Evolutionary conservation across 1,140 invertebrate genomes (phyloP), one percentile per base, ranked within the genome.

Genomic region (Melipona quadrifasciata): DNA sequence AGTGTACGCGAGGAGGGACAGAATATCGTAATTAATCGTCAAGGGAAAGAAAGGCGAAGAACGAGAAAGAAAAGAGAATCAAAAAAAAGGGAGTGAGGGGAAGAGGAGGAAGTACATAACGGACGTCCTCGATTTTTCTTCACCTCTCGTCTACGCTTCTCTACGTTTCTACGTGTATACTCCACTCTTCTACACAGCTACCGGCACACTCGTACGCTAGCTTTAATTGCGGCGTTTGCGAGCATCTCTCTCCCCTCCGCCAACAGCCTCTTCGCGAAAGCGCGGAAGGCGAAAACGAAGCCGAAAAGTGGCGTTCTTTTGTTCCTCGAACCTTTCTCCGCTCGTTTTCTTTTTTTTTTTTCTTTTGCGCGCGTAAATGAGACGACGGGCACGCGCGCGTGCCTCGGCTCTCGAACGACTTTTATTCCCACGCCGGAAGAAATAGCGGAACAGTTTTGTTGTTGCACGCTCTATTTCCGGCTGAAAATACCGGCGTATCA

Each of bases 71-170:
- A 8, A 24, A 70, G 8, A 71, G 2, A 16, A 57, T 0, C 34
- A 5, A 14, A 34, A 3, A 1, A 27, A 8, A 24, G 2, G 53
- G 8, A 27, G 2, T n/a, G 21, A 61, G 14, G 8, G 21, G 47
- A 8, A 8, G 2, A 39, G 51, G 39, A 4, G 27, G 11, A n/a
- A 12, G 24, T 27, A 55, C 12, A 53, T 58, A 53, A 53, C 21
- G 53, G 82, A 79, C 82, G 82, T 67, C 82, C 76, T 64, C 55
- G 74, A 84, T 78, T 79, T 84, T 71, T 84, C 67, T 84, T 84
- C 82, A 68, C 76, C 57, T 79, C 55, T 79, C 82, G n/a, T 71
- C 81, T 82, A 82, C 39, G 0, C 81, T 39, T 82, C 53, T 82
- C 81, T 82, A 77, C 73, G 34, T 68, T 76, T 67, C 82, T 84